A percentile compares a stretch with the other conserved stretches of the same genome.
Evolutionary conservation across 2,888 invertebrate genomes (phyloP).

Genomic region (Agrochola macilenta): DNA sequence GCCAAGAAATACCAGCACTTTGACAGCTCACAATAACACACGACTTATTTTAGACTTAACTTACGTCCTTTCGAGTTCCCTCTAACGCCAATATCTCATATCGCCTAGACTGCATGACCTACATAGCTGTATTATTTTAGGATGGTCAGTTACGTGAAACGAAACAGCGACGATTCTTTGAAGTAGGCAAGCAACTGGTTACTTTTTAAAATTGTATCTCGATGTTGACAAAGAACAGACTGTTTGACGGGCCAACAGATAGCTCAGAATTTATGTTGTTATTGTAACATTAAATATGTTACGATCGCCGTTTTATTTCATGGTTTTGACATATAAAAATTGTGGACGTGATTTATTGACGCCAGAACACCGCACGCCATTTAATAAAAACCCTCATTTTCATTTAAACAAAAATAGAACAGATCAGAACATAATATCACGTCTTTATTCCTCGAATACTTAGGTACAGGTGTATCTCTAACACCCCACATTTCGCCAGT

Average conservation of each 20-base stretch:
- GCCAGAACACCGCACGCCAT: conserved; percentile 26
- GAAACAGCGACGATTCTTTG: conserved; percentile 68
- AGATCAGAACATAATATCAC: neutral
- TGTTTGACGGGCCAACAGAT: conserved; percentile 62
- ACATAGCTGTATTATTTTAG: conserved; percentile 77
- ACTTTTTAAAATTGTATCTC: conserved; percentile 60
- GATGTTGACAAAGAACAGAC: conserved; percentile 66
- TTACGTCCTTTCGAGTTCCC: conserved; percentile 52
- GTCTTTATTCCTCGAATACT: neutral
- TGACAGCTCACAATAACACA: conserved; percentile 52
- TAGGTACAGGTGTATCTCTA: neutral
- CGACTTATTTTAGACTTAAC: conserved; percentile 51
- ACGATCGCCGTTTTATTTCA: conserved; percentile 44
- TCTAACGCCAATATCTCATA: conserved; percentile 67
- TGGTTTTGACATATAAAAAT: conserved; percentile 45
- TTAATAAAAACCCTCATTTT: conserved; percentile 27
- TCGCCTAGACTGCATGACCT: conserved; percentile 75
- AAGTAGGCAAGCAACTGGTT: conserved; percentile 50
- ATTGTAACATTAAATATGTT: conserved; percentile 57
- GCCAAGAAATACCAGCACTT: conserved; percentile 35
- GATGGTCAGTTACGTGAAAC: conserved; percentile 68
- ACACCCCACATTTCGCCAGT: no score
- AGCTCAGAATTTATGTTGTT: conserved; percentile 62
- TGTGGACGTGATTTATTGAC: conserved; percentile 46
- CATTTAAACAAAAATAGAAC: conserved; percentile 5